These are phyloP conservation scores for Rhinolophus ferrumequinum DNA, from an alignment of 2,113 vertebrate species.

Conservation along the genomic window DNA sequence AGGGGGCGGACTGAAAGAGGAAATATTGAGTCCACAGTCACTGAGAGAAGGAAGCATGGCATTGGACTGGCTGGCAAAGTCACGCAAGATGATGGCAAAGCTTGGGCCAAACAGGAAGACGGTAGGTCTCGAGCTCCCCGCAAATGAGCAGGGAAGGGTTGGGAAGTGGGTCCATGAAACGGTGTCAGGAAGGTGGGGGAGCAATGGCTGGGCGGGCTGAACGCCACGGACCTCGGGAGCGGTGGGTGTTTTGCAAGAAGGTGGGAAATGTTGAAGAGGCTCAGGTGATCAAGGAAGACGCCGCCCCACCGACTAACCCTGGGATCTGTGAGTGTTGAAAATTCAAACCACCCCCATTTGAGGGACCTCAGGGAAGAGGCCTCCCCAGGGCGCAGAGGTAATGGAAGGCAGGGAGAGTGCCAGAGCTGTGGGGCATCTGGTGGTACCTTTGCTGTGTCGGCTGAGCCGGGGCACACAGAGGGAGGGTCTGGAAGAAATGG, in stretches of 20 bases:
- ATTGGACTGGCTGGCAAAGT: no score
- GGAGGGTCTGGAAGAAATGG: neutral
- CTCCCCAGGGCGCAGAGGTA: neutral
- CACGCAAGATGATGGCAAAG: neutral
- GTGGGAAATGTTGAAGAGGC: no score
- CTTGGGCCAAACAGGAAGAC: neutral
- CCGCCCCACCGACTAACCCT: neutral
- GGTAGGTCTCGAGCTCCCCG: no score
- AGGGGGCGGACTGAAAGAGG: no score
- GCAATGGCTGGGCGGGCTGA: neutral
- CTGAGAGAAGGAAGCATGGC: no score
- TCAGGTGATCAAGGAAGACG: neutral
- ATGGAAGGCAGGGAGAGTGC: neutral
- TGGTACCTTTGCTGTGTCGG: neutral
- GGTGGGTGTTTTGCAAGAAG: neutral
- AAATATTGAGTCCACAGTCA: no score
- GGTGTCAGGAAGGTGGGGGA: neutral
- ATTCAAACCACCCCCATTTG: neutral
- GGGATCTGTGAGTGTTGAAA: neutral
- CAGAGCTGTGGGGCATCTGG: neutral
- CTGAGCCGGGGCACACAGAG: neutral
- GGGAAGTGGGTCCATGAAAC: neutral
- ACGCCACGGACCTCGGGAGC: accelerated
- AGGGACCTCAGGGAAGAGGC: neutral
- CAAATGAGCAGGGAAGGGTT: no score